These are phyloP conservation scores for Trichogramma evanescens DNA, from an alignment of 2,888 invertebrate species.

Conservation along the genomic window DNA sequence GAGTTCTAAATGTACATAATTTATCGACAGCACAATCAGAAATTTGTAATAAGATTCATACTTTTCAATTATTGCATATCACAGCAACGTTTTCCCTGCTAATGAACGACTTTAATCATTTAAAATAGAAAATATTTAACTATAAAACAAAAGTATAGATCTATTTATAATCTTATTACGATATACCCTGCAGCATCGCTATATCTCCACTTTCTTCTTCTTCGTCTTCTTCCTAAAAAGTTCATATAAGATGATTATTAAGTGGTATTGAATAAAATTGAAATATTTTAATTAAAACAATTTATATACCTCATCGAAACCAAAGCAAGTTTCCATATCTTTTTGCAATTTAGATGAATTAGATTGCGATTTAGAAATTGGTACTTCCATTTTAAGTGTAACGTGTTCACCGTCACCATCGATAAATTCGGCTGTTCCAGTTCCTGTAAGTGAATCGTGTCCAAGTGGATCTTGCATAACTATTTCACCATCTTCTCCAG, in stretches of 20 bases:
- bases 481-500: conserved; percentile 47
- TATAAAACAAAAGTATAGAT: conserved; percentile 6
- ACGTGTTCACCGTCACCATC: conserved; percentile 1
- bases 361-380: conserved; percentile 35
- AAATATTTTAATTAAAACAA: background rate
- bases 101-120: conserved; percentile 4
- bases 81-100: conserved; percentile 10
- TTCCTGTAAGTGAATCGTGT: conserved; percentile 49
- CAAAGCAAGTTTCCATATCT: conserved; percentile 76
- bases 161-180: conserved; percentile 36
- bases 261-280: background rate
- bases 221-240: conserved; percentile 47
- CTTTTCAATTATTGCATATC: background rate
- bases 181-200: conserved; percentile 42
- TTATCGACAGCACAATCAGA: no score
- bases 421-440: conserved; percentile 38
- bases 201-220: conserved; percentile 46
- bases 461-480: conserved; percentile 44
- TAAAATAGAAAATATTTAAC: conserved; percentile 11
- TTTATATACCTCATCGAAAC: conserved; percentile 64
- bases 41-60: background rate
- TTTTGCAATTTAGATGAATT: conserved; percentile 47
- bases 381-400: conserved; percentile 18
- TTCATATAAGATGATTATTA: conserved; percentile 7
- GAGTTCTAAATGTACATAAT: no score